Evolutionary conservation across 2,888 invertebrate genomes (phyloP), one percentile per base, ranked within the genome.

Genomic region (Minunthozetes semirufus): DNA sequence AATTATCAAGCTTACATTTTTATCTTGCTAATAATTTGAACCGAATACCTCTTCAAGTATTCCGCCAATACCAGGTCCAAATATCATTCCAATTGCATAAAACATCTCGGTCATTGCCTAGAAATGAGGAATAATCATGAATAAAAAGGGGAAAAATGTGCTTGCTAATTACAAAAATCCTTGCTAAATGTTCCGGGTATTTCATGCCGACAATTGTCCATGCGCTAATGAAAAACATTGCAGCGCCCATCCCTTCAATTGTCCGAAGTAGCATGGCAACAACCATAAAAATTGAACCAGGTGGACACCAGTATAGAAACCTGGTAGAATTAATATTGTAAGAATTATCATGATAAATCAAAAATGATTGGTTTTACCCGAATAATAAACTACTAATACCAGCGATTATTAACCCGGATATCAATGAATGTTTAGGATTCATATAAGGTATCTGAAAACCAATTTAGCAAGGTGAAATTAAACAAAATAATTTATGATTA

Each of bases 41-140:
- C 9, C 13, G 3, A 29, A 19, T 72, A 72, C 72, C 59, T 72
- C 59, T 42, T 59, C 42, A 2, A 72, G 17, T 9, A 72, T 59
- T 11, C 72, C 72, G 1, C 72, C 72, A 9, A 72, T 72, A 11
- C 42, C 56, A 42, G 72, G 72, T n/a, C 72, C 72, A 11, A 72
- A 72, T 6, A 72, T 72, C 38, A 59, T 59, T 25, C 72, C 72
- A 8, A 72, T 38, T 9, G 59, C 72, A 9, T 72, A 59, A 42
- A 59, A 56, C 59, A 72, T 59, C 22, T 72, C 72, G 38, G 59
- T 59, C 0, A 59, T 72, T 6, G 56, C 72, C 72, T 72, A 33
- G 11, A n/a, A n/a, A n/a, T n/a, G n/a, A n/a, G n/a, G n/a, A n/a
- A n/a, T n/a, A n/a, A n/a, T n/a, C n/a, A n/a, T n/a, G n/a, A n/a